Base-by-base conservation (phyloP, 2,888 invertebrate species). In the Ligdia adustata region DNA sequence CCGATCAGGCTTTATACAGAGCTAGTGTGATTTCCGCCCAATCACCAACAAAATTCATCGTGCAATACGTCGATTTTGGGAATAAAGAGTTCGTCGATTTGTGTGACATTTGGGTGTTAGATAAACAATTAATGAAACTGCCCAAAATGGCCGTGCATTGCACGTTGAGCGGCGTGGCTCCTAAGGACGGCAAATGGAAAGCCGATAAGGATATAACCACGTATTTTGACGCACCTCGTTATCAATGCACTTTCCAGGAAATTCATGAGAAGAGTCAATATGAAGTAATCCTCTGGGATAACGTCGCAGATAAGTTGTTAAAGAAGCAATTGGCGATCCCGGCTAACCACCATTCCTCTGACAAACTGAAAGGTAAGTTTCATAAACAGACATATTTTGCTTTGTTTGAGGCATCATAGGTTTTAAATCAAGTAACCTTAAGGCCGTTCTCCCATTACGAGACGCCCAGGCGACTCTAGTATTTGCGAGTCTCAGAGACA, bases 51-150 rank as follows among this genome's bases (percentile, higher is more conserved):
- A 92, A 92, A 60, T 93, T 92, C 72, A 91, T 93, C 44, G 94
- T 96, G 0, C 91, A 92, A 14, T 96, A 94, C 66, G 91, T 96
- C 0, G 96, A 96, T 76, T 95, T 94, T 61, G 96, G 96, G 2
- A 95, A 95, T 65, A 91, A 91, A 43, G 92, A 93, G 26, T 82
- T 92, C 0, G 93, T 95, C 0, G 91, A 92, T 31, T 84, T 88
- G 0, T 90, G 83, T 49, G 93, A 94, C 60, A 92, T 95, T 13
- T 96, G 94, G 92, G 92, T 92, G 37, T 83, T 95, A 46, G 94
- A 95, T 60, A 90, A 86, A 32, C 91, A 92, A 48, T 91, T 95
- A 51, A 90, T 93, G 75, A 86, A 88, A 2, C 72, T 95, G 11
- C 95, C 96, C 0, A 92, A 92, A 38, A 94, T 95, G 91, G 95